Percentiles rank a stretch among this genome's conserved stretches.
Evolutionary conservation across 1,140 invertebrate species (phyloP).

Genomic region (Magallana ariakensis): DNA sequence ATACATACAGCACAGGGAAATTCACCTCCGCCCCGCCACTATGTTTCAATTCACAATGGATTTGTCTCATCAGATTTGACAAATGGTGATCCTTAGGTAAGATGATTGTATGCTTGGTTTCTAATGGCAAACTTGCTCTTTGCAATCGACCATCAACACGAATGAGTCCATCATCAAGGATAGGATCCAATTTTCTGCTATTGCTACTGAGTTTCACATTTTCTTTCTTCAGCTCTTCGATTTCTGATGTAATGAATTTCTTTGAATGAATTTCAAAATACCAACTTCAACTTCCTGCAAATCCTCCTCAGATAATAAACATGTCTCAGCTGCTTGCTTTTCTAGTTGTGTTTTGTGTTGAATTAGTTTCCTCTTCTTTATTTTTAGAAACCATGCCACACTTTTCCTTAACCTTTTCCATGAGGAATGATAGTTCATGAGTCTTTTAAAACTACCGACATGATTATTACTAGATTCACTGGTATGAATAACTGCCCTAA

Average conservation of each 20-base stretch:
- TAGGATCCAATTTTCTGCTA: constrained; percentile 50
- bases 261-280: background rate
- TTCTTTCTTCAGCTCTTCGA: background rate
- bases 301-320: background rate
- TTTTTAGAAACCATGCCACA: constrained; percentile 23
- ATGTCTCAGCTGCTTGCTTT: background rate
- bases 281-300: background rate
- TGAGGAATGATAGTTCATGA: background rate
- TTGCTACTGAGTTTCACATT: background rate
- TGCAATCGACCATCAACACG: no score
- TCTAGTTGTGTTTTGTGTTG: background rate
- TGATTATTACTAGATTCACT: background rate
- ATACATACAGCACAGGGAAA: no score
- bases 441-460: background rate
- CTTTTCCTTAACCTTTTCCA: constrained; percentile 14
- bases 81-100: constrained; percentile 48
- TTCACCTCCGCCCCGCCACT: no score
- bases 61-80: constrained; percentile 40
- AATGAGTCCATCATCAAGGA: constrained; percentile 36
- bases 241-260: background rate
- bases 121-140: no score
- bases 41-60: constrained; percentile 44
- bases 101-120: constrained; percentile 39
- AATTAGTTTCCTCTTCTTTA: background rate
- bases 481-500: background rate